Conservation (phyloP, 1,140 invertebrate species). For the Leguminivora glycinivorella region DNA sequence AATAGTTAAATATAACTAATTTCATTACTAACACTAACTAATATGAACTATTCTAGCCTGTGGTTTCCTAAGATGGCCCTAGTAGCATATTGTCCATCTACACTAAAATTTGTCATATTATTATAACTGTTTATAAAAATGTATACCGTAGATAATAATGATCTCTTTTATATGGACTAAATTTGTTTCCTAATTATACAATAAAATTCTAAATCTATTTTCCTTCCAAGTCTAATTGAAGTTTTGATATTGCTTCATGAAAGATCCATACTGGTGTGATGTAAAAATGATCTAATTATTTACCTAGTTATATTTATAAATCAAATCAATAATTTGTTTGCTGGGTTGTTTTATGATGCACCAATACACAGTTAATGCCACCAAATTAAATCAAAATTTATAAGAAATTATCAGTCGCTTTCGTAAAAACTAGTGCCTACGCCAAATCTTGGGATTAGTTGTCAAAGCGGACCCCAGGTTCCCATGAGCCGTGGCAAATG, state of each 20-base stretch:
- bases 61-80: neutral
- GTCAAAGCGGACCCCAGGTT: no score
- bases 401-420: no score
- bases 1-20: constrained; percentile 13
- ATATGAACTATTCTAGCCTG: neutral
- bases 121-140: neutral
- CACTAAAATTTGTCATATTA: neutral
- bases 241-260: neutral
- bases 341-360: neutral
- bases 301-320: no score
- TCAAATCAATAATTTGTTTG: no score
- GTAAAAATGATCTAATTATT: neutral
- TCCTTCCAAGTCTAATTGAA: neutral
- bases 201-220: neutral
- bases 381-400: no score
- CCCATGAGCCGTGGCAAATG: no score
- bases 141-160: neutral
- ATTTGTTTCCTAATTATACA: neutral
- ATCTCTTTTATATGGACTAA: constrained; percentile 1
- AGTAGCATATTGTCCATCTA: neutral
- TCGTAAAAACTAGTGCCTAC: no score
- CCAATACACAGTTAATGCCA: no score
- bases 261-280: neutral
- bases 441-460: no score
- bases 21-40: neutral